Conservation (phyloP, 2,797 vertebrate genomes). For the Epinephelus awoara region DNA sequence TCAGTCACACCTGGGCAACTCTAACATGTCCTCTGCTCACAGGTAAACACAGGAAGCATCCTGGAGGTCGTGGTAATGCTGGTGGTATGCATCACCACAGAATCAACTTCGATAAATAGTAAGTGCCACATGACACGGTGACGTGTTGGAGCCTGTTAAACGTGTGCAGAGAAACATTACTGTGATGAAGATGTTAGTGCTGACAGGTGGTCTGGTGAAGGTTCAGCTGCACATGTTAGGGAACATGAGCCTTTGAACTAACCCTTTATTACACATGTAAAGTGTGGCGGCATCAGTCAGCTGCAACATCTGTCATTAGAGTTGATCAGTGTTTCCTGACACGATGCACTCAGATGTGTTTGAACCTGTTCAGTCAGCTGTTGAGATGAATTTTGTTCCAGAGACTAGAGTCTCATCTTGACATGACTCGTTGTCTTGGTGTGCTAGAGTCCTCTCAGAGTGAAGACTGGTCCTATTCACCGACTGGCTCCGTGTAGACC, state of each 20-base stretch:
- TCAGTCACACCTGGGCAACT: background rate
- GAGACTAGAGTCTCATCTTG: constrained; percentile 81
- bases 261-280: too few species aligned
- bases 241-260: too few species aligned
- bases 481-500: constrained; percentile 54
- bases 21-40: background rate
- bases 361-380: background rate
- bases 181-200: too few species aligned
- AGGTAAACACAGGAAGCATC: constrained; percentile 97
- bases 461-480: constrained; percentile 74
- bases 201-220: too few species aligned
- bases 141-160: too few species aligned
- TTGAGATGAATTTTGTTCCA: background rate
- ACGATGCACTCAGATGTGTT: too few species aligned
- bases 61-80: constrained; percentile 92
- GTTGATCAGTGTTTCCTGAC: background rate
- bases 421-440: constrained; percentile 66
- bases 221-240: too few species aligned
- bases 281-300: too few species aligned
- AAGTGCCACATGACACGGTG: constrained; percentile 68
- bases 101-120: constrained; percentile 98
- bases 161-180: too few species aligned
- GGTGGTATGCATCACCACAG: constrained; percentile 93
- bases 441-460: constrained; percentile 79
- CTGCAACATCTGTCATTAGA: background rate